phyloP scores from a whole-genome alignment of 2,888 invertebrate genomes.

The Rhingia rostrata region DNA sequence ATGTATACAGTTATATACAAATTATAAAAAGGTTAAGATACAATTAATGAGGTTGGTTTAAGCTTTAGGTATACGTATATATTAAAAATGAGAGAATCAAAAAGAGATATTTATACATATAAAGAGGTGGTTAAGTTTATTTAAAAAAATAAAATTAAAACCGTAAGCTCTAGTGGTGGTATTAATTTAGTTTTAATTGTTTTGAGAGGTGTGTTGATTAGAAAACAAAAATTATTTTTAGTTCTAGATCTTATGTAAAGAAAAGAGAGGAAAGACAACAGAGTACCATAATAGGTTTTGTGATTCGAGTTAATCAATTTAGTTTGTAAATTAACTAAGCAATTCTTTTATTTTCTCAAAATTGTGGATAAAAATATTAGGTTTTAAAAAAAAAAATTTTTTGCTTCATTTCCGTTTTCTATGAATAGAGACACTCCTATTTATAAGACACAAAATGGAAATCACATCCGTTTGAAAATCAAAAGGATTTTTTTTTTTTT shows the following conservation, averaged over 20 bases:
- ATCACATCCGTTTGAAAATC: conserved; percentile 47
- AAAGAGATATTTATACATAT: conserved; percentile 43
- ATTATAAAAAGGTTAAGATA: conserved; percentile 67
- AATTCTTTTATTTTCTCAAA: neutral
- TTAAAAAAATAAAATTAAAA: conserved; percentile 18
- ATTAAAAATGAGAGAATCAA: conserved; percentile 60
- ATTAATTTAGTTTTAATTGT: conserved; percentile 24
- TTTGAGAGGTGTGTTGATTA: conserved; percentile 49
- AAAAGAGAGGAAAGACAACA: conserved; percentile 63
- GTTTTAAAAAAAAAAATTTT: neutral
- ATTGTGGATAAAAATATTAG: conserved; percentile 25
- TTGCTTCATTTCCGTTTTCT: conserved; percentile 18
- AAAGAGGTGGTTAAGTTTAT: conserved; percentile 46
- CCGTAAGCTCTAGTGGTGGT: conserved; percentile 61
- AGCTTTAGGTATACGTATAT: conserved; percentile 32
- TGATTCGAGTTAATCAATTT: conserved; percentile 64
- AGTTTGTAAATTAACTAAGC: conserved; percentile 67
- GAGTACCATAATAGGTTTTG: conserved; percentile 67
- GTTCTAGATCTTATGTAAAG: conserved; percentile 20
- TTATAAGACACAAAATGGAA: conserved; percentile 20
- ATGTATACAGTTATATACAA: conserved; percentile 56
- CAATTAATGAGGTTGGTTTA: conserved; percentile 55
- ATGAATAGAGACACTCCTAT: conserved; percentile 53
- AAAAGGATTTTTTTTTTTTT: conserved; percentile 41
- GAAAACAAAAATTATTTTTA: conserved; percentile 37